A percentile compares a stretch with the other conserved stretches of the same genome.
phyloP scores from a whole-genome alignment of 2,888 invertebrate genomes.

The Andrena marginata region DNA sequence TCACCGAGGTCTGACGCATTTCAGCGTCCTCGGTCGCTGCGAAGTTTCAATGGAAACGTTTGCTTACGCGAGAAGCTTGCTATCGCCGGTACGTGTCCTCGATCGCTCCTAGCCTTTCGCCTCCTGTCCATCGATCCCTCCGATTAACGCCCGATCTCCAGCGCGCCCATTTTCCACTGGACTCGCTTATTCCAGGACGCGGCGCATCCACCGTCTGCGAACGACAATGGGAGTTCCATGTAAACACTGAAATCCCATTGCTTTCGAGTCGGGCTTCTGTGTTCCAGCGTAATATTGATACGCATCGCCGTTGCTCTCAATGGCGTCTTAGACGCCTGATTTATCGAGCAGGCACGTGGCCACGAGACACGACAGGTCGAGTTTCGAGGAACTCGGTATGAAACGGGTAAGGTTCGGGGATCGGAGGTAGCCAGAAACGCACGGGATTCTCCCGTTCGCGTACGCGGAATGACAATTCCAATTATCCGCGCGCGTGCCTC shows the following conservation, averaged over 20 bases:
- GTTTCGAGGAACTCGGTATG: background rate
- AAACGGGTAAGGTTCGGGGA: constrained; percentile 2
- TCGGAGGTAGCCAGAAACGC: background rate
- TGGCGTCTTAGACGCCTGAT: constrained; percentile 41
- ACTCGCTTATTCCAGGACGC: background rate
- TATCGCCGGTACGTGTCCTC: constrained; percentile 26
- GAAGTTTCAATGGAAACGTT: constrained; percentile 58
- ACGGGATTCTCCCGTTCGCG: constrained; percentile 3
- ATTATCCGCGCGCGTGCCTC: constrained; percentile 48
- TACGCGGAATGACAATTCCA: constrained; percentile 41
- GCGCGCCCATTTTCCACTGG: constrained; percentile 4
- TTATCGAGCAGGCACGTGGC: constrained; percentile 33
- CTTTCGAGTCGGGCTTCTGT: background rate
- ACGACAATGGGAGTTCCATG: background rate
- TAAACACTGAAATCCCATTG: constrained; percentile 1
- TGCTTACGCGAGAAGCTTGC: constrained; percentile 45
- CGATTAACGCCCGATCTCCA: constrained; percentile 33
- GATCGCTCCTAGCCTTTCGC: background rate
- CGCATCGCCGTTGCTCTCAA: no score
- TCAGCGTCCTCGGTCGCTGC: constrained; percentile 28
- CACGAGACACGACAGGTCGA: no score
- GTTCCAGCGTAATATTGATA: no score
- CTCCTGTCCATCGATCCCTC: background rate
- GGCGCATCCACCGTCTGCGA: background rate
- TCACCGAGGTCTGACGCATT: background rate